Conservation (phyloP, 2,113 vertebrate genomes). For the Perccottus glenii region DNA sequence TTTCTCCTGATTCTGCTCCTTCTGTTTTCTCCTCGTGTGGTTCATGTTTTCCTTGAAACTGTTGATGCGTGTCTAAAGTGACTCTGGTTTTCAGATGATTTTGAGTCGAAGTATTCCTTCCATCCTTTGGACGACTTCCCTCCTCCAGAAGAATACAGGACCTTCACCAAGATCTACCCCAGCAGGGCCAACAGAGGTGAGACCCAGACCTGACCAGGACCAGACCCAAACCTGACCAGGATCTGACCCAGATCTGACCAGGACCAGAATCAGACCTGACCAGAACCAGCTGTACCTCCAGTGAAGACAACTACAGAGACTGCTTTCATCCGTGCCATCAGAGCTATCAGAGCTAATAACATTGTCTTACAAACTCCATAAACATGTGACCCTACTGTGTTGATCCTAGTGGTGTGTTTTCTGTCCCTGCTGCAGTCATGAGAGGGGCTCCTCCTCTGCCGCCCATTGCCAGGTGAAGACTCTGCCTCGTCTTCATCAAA, state of each 20-base stretch:
- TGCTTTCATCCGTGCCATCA: neutral
- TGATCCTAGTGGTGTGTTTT: neutral
- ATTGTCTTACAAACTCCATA: no score
- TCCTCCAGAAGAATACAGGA: constrained; percentile 91
- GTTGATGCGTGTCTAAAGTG: neutral
- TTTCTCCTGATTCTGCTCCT: neutral
- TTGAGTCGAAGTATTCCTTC: constrained; percentile 97
- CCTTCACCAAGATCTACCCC: constrained; percentile 94
- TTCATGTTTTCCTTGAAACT: neutral
- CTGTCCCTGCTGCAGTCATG: constrained; percentile 59
- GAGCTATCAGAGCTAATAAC: no score
- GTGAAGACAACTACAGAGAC: no score
- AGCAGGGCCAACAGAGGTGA: constrained; percentile 92
- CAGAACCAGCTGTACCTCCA: no score
- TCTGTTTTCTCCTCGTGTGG: neutral
- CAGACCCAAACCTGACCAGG: no score
- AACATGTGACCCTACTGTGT: no score
- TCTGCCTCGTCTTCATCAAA: neutral
- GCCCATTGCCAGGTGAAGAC: constrained; percentile 73
- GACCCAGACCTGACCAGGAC: no score
- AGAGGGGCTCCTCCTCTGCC: constrained; percentile 76
- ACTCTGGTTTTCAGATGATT: constrained; percentile 84
- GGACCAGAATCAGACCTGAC: no score
- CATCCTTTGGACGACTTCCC: constrained; percentile 95
- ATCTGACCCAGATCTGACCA: no score